Evolutionary conservation across 92 coral and sea anemone species (phyloP).

Genomic region (Porites cylindrica): DNA sequence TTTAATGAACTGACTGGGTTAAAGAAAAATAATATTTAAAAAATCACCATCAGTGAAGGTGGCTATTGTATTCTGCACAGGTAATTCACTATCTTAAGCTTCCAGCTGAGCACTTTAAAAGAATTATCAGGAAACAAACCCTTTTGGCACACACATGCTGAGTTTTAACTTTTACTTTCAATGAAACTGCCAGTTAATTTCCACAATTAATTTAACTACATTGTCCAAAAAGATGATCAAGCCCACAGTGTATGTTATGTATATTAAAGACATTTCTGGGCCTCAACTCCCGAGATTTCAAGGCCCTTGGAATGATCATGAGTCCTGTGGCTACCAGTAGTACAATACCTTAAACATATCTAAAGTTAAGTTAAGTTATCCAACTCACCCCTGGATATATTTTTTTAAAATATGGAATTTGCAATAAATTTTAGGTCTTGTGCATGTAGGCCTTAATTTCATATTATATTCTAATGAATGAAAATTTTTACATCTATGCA

Average conservation of each 20-base stretch:
- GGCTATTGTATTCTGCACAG: constrained; percentile 14
- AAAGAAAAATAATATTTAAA: neutral
- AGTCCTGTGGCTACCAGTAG: constrained; percentile 12
- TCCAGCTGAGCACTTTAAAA: neutral
- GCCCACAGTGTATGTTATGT: constrained; percentile 17
- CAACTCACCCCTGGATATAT: no score
- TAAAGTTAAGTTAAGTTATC: neutral
- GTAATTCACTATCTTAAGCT: neutral
- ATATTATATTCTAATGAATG: neutral
- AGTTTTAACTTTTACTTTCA: constrained; percentile 7
- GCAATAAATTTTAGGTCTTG: constrained; percentile 2
- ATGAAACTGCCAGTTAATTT: neutral
- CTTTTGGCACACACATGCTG: constrained; percentile 22
- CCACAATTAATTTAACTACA: constrained; percentile 5
- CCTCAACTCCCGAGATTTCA: neutral
- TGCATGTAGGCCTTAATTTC: neutral
- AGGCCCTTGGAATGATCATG: constrained; percentile 10
- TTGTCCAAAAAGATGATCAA: neutral
- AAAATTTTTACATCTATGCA: neutral
- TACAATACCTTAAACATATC: constrained; percentile 8
- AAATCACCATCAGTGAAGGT: neutral
- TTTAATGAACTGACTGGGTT: neutral
- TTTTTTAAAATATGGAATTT: no score
- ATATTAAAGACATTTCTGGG: neutral
- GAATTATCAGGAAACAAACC: constrained; percentile 2